These are phyloP conservation scores for Aleiodes leptofemur DNA, from an alignment of 2,888 invertebrate genomes.

Conservation along the genomic window DNA sequence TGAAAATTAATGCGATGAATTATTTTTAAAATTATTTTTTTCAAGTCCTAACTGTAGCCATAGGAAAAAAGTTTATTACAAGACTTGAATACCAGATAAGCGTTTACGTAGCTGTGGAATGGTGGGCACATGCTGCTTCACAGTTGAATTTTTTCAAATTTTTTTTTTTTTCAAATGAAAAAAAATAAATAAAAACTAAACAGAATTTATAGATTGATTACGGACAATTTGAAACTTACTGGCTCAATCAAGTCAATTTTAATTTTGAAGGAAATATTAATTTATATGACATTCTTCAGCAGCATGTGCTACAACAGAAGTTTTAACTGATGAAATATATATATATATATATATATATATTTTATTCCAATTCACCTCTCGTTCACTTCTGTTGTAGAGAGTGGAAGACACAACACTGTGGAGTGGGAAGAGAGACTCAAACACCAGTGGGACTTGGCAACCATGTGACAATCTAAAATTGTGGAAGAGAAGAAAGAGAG, in stretches of 20 bases:
- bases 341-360: too few species aligned
- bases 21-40: neutral
- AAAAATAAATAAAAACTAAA: too few species aligned
- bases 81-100: slow-evolving; percentile 67
- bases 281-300: neutral
- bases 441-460: slow-evolving; percentile 21
- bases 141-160: neutral
- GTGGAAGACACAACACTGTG: neutral
- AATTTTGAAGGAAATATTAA: too few species aligned
- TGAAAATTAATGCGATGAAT: slow-evolving; percentile 3
- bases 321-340: too few species aligned
- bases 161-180: neutral
- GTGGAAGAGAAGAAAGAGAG: neutral
- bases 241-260: too few species aligned
- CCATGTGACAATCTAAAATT: slow-evolving; percentile 28
- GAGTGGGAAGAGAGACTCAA: neutral
- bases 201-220: too few species aligned
- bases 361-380: too few species aligned
- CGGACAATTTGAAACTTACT: too few species aligned
- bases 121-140: slow-evolving; percentile 71
- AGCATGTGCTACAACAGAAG: neutral
- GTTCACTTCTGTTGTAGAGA: too few species aligned
- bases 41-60: slow-evolving; percentile 69
- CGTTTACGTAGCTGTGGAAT: slow-evolving; percentile 66
- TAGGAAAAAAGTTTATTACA: slow-evolving; percentile 69